phyloP scores from a whole-genome alignment of 2,888 invertebrate genomes.

The Napeogenes sylphis region DNA sequence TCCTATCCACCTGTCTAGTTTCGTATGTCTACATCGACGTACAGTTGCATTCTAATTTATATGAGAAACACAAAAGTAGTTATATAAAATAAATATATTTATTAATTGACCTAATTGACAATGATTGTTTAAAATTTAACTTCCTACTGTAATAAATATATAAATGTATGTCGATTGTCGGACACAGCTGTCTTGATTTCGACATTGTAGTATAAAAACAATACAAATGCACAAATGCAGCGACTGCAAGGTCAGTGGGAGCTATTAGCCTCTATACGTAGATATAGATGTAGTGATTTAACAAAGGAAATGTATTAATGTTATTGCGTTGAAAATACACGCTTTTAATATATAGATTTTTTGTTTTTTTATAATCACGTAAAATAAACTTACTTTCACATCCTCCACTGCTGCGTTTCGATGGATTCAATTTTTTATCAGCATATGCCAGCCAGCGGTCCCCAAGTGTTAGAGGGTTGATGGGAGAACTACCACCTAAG shows the following conservation, averaged over 20 bases:
- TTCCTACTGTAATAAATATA: background rate
- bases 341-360: background rate
- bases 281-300: conserved; percentile 17
- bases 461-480: conserved; percentile 92
- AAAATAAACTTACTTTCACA: conserved; percentile 79
- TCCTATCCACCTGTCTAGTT: background rate
- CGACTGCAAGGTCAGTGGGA: conserved; percentile 23
- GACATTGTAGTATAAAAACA: background rate
- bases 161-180: background rate
- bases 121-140: background rate
- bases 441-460: conserved; percentile 91
- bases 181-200: background rate
- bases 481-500: conserved; percentile 60
- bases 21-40: too few species aligned
- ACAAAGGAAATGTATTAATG: conserved; percentile 20
- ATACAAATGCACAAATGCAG: conserved; percentile 18
- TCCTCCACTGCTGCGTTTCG: conserved; percentile 88
- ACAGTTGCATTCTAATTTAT: background rate
- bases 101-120: too few species aligned
- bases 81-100: too few species aligned
- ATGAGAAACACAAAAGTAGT: too few species aligned
- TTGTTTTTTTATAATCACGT: conserved; percentile 10
- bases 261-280: conserved; percentile 22
- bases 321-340: conserved; percentile 7
- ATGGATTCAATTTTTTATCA: conserved; percentile 88